Evolutionary conservation across 2,888 invertebrate genomes (phyloP).

Genomic region (Falcaria lacertinaria): DNA sequence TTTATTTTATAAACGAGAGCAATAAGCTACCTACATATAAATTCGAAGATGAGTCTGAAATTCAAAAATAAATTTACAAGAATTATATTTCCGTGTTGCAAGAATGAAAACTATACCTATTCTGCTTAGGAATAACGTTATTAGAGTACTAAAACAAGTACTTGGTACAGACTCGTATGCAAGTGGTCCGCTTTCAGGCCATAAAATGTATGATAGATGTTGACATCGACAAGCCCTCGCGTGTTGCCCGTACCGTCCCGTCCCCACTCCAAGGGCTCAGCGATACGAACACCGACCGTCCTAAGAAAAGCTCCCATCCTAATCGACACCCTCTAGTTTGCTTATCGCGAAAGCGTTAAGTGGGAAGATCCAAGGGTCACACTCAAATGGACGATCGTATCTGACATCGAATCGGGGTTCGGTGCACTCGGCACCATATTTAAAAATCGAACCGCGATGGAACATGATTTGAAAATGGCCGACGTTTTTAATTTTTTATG

Average conservation of each 20-base stretch:
- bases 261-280: constrained; percentile 70
- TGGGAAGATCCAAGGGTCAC: constrained; percentile 34
- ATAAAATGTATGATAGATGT: constrained; percentile 76
- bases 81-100: too few species aligned
- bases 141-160: constrained; percentile 29
- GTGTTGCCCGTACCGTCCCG: constrained; percentile 61
- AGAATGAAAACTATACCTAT: too few species aligned
- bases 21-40: too few species aligned
- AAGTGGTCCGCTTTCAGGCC: constrained; percentile 64
- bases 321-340: constrained; percentile 25
- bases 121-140: constrained; percentile 2
- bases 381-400: constrained; percentile 48
- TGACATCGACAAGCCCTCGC: constrained; percentile 69
- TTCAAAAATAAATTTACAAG: too few species aligned
- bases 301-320: constrained; percentile 39
- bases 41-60: too few species aligned
- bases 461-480: constrained; percentile 62
- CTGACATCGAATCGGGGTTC: constrained; percentile 64
- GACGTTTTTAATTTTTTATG: constrained; percentile 27
- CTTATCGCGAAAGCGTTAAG: constrained; percentile 27
- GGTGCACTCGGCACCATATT: constrained; percentile 71
- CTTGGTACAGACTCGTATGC: constrained; percentile 56
- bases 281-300: constrained; percentile 39
- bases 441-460: constrained; percentile 65
- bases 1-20: too few species aligned